Percentiles rank a stretch among this genome's conserved stretches.
Conservation (phyloP, 2,888 invertebrate genomes). For the Drosophila ustulata region DNA sequence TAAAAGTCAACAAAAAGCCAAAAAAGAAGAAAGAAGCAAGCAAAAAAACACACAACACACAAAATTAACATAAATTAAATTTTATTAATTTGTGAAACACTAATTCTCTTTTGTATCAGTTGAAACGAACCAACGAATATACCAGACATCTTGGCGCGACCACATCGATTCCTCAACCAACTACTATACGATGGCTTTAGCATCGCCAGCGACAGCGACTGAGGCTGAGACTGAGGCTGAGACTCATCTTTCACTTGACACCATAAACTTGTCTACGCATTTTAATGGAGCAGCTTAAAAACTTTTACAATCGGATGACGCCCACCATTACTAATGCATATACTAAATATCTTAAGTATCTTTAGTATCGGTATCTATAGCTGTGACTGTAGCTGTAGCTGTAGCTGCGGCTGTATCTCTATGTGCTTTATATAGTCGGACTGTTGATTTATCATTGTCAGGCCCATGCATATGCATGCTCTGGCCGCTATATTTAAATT, state of each 20-base stretch:
- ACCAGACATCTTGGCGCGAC: conserved; percentile 75
- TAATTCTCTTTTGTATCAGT: conserved; percentile 67
- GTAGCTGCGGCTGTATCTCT: background rate
- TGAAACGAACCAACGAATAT: conserved; percentile 29
- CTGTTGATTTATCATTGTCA: conserved; percentile 71
- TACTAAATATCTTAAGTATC: conserved; percentile 21
- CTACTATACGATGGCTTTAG: background rate
- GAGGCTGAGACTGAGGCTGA: background rate
- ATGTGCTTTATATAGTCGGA: conserved; percentile 34
- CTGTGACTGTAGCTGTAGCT: conserved; percentile 2
- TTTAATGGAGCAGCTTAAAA: conserved; percentile 45
- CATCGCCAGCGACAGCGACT: background rate
- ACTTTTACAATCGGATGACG: conserved; percentile 57
- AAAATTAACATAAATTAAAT: conserved; percentile 76
- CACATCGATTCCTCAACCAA: conserved; percentile 13
- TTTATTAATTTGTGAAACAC: conserved; percentile 77
- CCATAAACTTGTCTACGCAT: conserved; percentile 57
- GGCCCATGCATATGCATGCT: conserved; percentile 64
- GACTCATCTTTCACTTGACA: conserved; percentile 66
- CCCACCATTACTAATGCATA: conserved; percentile 52
- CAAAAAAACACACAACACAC: conserved; percentile 32
- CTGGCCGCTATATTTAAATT: conserved; percentile 62
- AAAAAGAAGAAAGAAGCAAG: background rate
- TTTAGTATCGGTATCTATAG: conserved; percentile 10
- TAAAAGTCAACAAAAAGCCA: conserved; percentile 22